phyloP scores from a whole-genome alignment of 2,797 vertebrate genomes.

The Sebastes vulpes region DNA sequence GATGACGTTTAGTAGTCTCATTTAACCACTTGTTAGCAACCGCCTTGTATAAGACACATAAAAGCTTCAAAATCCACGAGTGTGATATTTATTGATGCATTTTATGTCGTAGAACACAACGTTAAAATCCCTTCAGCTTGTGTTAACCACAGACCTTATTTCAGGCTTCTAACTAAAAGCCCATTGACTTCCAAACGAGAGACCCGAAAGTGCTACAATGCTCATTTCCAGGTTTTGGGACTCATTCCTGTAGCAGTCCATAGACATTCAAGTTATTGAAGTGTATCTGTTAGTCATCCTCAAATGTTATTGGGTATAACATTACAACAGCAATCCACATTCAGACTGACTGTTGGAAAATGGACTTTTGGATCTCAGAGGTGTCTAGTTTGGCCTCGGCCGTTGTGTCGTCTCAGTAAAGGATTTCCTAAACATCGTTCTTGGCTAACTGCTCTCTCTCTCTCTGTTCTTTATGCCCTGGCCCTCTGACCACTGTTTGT shows the following conservation, averaged over 20 bases:
- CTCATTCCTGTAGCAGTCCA: background rate
- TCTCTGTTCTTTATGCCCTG: slow-evolving; percentile 44
- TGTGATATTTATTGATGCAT: no score
- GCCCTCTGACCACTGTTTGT: slow-evolving; percentile 69
- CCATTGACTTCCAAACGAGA: no score
- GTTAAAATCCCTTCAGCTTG: no score
- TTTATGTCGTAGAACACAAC: no score
- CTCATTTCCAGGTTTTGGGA: no score
- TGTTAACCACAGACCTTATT: no score
- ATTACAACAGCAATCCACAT: slow-evolving; percentile 15
- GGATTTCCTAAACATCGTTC: slow-evolving; percentile 60
- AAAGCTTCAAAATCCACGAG: no score
- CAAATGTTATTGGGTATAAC: background rate
- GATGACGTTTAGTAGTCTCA: no score
- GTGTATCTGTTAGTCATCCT: background rate
- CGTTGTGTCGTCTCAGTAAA: slow-evolving; percentile 38
- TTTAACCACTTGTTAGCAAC: no score
- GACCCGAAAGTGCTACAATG: no score
- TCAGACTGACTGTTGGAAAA: slow-evolving; percentile 27
- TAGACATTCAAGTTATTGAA: background rate
- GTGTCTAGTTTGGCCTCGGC: slow-evolving; percentile 49
- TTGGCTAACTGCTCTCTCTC: slow-evolving; percentile 44
- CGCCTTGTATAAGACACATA: no score
- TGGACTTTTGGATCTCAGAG: slow-evolving; percentile 39
- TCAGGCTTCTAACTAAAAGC: no score